Base-by-base conservation (phyloP, 1,140 invertebrate species). In the Lasaia peninsularis region DNA sequence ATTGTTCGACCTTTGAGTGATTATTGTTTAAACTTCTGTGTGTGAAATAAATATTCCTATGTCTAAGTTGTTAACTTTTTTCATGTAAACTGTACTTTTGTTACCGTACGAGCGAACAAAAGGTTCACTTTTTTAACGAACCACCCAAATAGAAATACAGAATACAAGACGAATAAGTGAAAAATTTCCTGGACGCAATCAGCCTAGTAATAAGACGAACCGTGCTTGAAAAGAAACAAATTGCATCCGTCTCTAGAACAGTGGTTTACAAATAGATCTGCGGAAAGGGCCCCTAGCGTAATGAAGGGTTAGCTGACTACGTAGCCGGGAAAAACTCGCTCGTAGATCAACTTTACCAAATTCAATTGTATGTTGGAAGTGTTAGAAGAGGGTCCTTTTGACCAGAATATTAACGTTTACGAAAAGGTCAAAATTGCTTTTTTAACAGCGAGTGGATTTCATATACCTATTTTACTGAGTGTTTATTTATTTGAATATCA, bases 211-310 rank as follows among this genome's bases (percentile, higher is more conserved):
- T 68, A 70, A 72, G 69, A 74, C 72, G 73, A 71, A 71, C 71
- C 67, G 70, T 69, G 71, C 74, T 78, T 78, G 75, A 78, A 80
- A 79, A 78, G 75, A 78, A 83, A 83, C 78, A 77, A 83, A 83
- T 79, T 80, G 78, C 75, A 79, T 74, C 71, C 70, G 69, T 74
- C 75, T 78, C 72, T 69, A 80, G 80, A 75, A 77, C 73, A 67
- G 67, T 59, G 70, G 72, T 74, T 71, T 78, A 63, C 65, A 73
- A 72, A 67, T 65, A 71, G 71, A 59, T 69, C 64, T 62, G 70
- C 66, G 58, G 66, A 66, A 77, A 79, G 72, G 70, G 65, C 68
- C 67, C 72, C 71, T 57, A 35, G 62, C 60, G 62, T 83, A 82
- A 82, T 79, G 77, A 80, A 82, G 75, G 76, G 78, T 77, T 77